Conservation (phyloP, 2,888 invertebrate genomes). For the Heliconius sara region DNA sequence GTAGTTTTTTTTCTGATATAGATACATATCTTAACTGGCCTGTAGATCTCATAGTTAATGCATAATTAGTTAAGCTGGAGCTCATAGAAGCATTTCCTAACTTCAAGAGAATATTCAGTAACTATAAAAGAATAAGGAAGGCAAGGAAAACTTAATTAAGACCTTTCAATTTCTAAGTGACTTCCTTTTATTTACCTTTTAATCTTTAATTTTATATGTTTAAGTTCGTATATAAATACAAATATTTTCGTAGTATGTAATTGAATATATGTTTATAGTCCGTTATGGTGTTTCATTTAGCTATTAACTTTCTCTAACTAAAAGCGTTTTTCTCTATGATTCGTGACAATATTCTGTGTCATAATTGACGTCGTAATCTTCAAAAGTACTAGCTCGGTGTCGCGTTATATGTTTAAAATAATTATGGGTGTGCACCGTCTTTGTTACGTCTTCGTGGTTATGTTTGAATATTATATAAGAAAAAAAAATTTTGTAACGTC, state of each 20-base stretch:
- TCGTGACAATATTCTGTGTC: constrained; percentile 12
- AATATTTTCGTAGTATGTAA: neutral
- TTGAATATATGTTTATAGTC: neutral
- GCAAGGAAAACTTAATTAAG: too few relatives aligned
- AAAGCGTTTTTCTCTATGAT: constrained; percentile 7
- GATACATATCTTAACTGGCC: neutral
- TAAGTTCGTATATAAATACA: too few relatives aligned
- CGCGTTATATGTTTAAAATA: neutral
- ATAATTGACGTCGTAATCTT: constrained; percentile 20
- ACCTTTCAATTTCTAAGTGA: too few relatives aligned
- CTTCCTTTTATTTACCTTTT: too few relatives aligned
- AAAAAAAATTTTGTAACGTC: too few relatives aligned
- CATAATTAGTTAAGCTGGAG: too few relatives aligned
- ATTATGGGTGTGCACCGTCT: neutral
- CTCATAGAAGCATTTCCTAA: too few relatives aligned
- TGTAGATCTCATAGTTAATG: too few relatives aligned
- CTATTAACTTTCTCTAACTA: constrained; percentile 9
- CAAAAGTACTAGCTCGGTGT: constrained; percentile 8
- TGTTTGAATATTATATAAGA: neutral
- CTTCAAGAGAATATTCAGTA: too few relatives aligned
- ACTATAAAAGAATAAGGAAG: too few relatives aligned
- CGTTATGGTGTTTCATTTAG: neutral
- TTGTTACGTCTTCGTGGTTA: neutral
- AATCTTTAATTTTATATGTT: too few relatives aligned
- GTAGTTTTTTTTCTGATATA: neutral